Conservation (phyloP, 2,797 vertebrate genomes). For the Syngnathus rostellatus region DNA sequence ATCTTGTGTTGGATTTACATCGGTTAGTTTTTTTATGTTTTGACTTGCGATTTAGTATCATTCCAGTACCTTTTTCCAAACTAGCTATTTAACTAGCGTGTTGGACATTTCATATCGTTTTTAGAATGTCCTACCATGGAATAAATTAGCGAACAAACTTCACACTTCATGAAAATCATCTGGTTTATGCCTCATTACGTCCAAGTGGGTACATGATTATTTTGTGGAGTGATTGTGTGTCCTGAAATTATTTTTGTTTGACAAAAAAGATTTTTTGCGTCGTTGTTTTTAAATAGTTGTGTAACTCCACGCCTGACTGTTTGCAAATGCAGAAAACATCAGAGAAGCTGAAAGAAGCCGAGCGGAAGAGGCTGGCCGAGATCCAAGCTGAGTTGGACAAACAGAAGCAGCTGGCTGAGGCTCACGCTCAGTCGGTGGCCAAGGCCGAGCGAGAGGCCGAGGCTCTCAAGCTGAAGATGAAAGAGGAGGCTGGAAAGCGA, state of each 20-base stretch:
- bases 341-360: slow-evolving; percentile 88
- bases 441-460: slow-evolving; percentile 82
- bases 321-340: slow-evolving; percentile 81
- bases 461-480: slow-evolving; percentile 83
- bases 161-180: background rate
- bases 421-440: slow-evolving; percentile 82
- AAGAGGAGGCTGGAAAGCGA: slow-evolving; percentile 81
- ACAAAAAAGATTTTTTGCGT: background rate
- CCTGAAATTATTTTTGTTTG: background rate
- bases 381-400: slow-evolving; percentile 90
- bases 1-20: background rate
- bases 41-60: background rate
- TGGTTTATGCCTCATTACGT: background rate
- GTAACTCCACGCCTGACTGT: slow-evolving; percentile 27
- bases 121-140: background rate
- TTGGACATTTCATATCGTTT: no score
- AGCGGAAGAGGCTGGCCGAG: slow-evolving; percentile 80
- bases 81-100: no score
- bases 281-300: background rate
- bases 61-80: background rate
- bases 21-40: background rate
- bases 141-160: background rate
- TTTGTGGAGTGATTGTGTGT: background rate
- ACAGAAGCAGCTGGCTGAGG: slow-evolving; percentile 87
- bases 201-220: background rate